Conservation (phyloP, 2,888 invertebrate species). For the Podotricha telesiphe region DNA sequence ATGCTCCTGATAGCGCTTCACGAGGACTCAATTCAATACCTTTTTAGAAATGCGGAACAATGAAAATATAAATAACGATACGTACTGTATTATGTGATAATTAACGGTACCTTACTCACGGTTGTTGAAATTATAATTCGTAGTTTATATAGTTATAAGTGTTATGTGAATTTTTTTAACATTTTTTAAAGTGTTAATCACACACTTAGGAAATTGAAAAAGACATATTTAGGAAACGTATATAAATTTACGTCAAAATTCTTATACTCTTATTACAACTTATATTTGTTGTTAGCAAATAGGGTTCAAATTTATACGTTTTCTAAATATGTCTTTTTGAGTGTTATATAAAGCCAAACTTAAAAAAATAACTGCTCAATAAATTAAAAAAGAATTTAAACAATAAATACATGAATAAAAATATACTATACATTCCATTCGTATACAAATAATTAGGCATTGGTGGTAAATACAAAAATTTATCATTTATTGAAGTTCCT, state of each 20-base stretch:
- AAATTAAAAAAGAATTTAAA: slow-evolving; percentile 14
- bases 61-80: slow-evolving; percentile 49
- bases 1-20: slow-evolving; percentile 90
- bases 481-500: slow-evolving; percentile 17
- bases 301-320: too few species aligned
- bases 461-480: not conserved
- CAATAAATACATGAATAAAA: not conserved
- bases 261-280: too few species aligned
- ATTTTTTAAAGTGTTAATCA: too few species aligned
- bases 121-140: slow-evolving; percentile 57
- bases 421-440: slow-evolving; percentile 21
- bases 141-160: slow-evolving; percentile 46
- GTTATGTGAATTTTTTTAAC: too few species aligned
- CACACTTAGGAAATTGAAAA: too few species aligned
- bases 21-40: slow-evolving; percentile 84
- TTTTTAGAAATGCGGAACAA: slow-evolving; percentile 76
- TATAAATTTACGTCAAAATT: too few species aligned
- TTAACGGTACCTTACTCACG: slow-evolving; percentile 46
- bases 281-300: too few species aligned
- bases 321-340: too few species aligned
- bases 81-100: slow-evolving; percentile 53
- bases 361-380: slow-evolving; percentile 35
- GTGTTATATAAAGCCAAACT: slow-evolving; percentile 25
- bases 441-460: not conserved
- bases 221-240: too few species aligned